Evolutionary conservation across 2,888 invertebrate genomes (phyloP).

Genomic region (Litoditis marina): DNA sequence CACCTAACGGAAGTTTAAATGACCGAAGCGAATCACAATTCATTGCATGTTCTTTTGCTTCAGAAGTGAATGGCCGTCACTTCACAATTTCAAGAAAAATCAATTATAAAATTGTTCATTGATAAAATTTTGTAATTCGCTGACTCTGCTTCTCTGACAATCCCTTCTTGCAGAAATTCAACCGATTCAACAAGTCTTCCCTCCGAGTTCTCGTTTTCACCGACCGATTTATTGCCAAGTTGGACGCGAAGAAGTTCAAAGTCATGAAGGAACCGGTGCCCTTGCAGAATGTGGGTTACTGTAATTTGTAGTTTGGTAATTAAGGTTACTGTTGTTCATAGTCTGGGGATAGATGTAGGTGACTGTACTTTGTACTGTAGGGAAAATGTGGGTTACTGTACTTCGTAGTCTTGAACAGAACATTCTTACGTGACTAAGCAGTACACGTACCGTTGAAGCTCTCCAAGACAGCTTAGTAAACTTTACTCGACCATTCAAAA

Average conservation of each 20-base stretch:
- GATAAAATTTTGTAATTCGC: neutral
- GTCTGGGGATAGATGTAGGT: neutral
- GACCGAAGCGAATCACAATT: too few species aligned
- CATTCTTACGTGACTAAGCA: too few species aligned
- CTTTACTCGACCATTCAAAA: too few species aligned
- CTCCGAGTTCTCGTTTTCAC: slow-evolving; percentile 64
- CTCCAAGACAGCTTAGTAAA: neutral
- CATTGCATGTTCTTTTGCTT: too few species aligned
- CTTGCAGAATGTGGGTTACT: slow-evolving; percentile 33
- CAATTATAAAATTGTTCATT: neutral
- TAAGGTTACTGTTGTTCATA: neutral
- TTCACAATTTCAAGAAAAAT: neutral
- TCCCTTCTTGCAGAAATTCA: slow-evolving; percentile 60
- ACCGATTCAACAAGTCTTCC: slow-evolving; percentile 64
- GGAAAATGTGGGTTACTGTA: too few species aligned
- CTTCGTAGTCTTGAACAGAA: too few species aligned
- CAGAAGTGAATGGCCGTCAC: neutral
- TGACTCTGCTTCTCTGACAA: neutral
- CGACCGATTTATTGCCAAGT: slow-evolving; percentile 65
- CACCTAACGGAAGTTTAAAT: too few species aligned
- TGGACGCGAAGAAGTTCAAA: slow-evolving; percentile 65
- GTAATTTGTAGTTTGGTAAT: neutral
- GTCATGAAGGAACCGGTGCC: slow-evolving; percentile 62
- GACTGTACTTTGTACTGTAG: too few species aligned
- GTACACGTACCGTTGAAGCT: too few species aligned